A percentile compares a stretch with the other conserved stretches of the same genome.
Evolutionary conservation across 1,140 invertebrate species (phyloP).

Genomic region (Procambarus clarkii): DNA sequence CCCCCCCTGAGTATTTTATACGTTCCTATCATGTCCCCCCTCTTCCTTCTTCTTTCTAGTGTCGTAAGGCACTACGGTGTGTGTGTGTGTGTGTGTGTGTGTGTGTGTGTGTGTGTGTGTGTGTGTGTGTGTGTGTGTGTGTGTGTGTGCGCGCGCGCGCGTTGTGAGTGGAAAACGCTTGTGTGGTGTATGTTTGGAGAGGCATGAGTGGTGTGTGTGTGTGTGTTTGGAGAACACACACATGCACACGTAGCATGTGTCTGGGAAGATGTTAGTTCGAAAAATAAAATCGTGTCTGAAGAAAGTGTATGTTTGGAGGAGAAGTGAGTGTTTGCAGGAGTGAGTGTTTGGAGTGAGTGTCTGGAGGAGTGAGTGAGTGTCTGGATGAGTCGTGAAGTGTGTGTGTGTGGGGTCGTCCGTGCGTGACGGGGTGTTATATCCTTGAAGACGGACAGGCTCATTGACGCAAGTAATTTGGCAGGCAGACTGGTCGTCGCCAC

Average conservation of each 20-base stretch:
- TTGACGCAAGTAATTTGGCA: constrained; percentile 24
- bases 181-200: background rate
- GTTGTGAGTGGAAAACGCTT: too few species aligned
- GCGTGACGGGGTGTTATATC: constrained; percentile 18
- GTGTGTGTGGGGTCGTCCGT: background rate
- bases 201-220: too few species aligned
- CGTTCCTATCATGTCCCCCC: too few species aligned
- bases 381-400: background rate
- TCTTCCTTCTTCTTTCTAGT: too few species aligned
- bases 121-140: background rate
- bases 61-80: background rate
- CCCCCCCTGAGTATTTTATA: too few species aligned
- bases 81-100: background rate
- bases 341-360: background rate
- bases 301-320: background rate
- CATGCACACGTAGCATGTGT: background rate
- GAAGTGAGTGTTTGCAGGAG: background rate
- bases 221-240: too few species aligned
- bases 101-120: background rate
- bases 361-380: background rate
- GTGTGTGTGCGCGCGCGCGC: background rate
- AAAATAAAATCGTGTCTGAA: too few species aligned
- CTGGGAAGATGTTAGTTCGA: background rate
- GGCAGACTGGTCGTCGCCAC: background rate
- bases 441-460: constrained; percentile 13